Percentiles rank a stretch among this genome's conserved stretches.
Evolutionary conservation across 64 coral and sea anemone species (phyloP).

Genomic region (Exaiptasia diaphana): DNA sequence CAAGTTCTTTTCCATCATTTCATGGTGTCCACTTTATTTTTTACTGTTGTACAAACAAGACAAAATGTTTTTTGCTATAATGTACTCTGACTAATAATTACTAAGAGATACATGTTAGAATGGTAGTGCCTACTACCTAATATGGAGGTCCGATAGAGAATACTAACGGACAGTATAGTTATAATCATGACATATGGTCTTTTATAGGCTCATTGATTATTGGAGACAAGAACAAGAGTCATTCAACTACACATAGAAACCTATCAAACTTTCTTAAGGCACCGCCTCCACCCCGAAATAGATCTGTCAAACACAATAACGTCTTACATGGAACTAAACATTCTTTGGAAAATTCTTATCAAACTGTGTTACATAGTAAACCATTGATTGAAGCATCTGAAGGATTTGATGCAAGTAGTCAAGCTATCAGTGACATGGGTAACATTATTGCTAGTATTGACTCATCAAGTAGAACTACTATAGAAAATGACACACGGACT

Average conservation of each 20-base stretch:
- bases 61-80: too few species aligned
- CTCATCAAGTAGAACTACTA: background rate
- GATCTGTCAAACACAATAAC: constrained; percentile 53
- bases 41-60: too few species aligned
- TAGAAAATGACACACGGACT: constrained; percentile 21
- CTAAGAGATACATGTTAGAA: too few species aligned
- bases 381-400: constrained; percentile 17
- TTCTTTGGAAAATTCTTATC: constrained; percentile 35
- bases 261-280: constrained; percentile 93
- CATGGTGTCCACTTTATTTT: too few species aligned
- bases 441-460: constrained; percentile 92
- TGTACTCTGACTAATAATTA: too few species aligned
- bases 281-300: constrained; percentile 80
- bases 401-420: constrained; percentile 78
- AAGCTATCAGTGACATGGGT: constrained; percentile 90
- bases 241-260: background rate
- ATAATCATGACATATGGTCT: too few species aligned
- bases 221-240: background rate
- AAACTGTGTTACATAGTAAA: too few species aligned
- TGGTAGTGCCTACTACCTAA: too few species aligned
- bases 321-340: background rate
- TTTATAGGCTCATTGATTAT: background rate
- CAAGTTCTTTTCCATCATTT: too few species aligned
- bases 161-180: too few species aligned
- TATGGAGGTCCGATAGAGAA: too few species aligned